Evolutionary conservation across 2,797 vertebrate genomes (phyloP), one percentile per base, ranked within the genome.

Genomic region (Tapera naevia): DNA sequence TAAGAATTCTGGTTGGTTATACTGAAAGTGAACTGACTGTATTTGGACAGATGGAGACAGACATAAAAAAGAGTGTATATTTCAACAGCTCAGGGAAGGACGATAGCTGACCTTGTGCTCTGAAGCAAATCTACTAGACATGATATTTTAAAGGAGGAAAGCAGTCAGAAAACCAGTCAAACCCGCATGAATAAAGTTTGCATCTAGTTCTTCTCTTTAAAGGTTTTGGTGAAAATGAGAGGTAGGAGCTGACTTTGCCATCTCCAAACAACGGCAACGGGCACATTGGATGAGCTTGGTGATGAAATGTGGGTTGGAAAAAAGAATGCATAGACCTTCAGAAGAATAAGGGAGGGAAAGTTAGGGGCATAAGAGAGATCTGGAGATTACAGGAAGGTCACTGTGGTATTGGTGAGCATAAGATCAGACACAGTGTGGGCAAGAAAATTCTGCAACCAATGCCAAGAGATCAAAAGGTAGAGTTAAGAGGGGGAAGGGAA

Each of bases 61-160:
- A 33, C 8, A 37, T 0, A 0, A 4, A 19, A 24, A 13, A 3
- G 11, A n/a, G 7, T 3, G 14, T 8, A 6, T 37, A 57, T 81
- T 45, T 39, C 83, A 83, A 5, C 13, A 78, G 3, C 35, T 62
- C 53, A 1, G 22, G 41, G 1, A 33, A 48, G 37, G 25, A 67
- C 25, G 14, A 28, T 24, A 62, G 37, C 45, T 56, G 56, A 67
- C 35, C 43, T 8, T 37, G 30, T 39, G 18, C 72, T 60, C 48
- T 23, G 19, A 53, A 37, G 69, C 3, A 2, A 64, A 30, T 66
- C 43, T 62, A 30, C 14, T 22, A 61, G 15, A 53, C 0, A 1
- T 4, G 4, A 11, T 2, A 5, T 0, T 3, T n/a, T 30, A 33
- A 41, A 64, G 27, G 11, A 88, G 30, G 73, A 73, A 66, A 86